Evolutionary conservation across 2,797 vertebrate species (phyloP), one percentile per base, ranked within the genome.

Genomic region (Simalia tracyae): DNA sequence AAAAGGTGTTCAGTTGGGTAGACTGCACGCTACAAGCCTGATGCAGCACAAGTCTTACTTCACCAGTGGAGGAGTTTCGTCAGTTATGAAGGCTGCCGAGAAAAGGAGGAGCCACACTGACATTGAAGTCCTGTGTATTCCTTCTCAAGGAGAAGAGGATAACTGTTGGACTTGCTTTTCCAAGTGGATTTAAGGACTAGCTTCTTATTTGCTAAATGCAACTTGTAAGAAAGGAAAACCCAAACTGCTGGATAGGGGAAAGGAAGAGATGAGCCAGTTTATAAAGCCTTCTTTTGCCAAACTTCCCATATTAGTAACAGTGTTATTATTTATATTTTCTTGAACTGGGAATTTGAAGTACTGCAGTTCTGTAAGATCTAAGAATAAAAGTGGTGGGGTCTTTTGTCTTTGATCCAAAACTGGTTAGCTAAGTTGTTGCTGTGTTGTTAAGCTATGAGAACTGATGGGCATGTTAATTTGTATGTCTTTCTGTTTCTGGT

Each of bases 61-160:
- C 89, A 93, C 96, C 31, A 89, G 94, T 92, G 95, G 95, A 94
- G 95, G 92, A 61, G 19, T 72, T 90, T 95, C 91, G 86, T 94
- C 92, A 87, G 92, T 92, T 88, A 86, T 89, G 42, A 56, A 24
- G 28, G 26, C 72, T 90, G 92, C 76, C 93, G 87, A 94, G 76
- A 91, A 86, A 24, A 91, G 85, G 87, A 91, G 92, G 89, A 81
- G 0, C 10, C 76, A 4, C 54, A 12, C 93, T 97, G 36, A 26
- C 63, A 36, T 24, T 92, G 66, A 28, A 10, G 5, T 89, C 60
- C 95, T 94, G 92, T n/a, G 50, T 66, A 22, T 84, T 76, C 89
- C 60, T 54, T 26, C n/a, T 50, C 54, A 66, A 42, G 31, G 68
- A 61, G 42, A 66, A 84, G 81, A 76, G 19, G 0, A 46, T 22